Base-by-base conservation (phyloP, 2,113 vertebrate genomes). In the Porphyrio hochstetteri region DNA sequence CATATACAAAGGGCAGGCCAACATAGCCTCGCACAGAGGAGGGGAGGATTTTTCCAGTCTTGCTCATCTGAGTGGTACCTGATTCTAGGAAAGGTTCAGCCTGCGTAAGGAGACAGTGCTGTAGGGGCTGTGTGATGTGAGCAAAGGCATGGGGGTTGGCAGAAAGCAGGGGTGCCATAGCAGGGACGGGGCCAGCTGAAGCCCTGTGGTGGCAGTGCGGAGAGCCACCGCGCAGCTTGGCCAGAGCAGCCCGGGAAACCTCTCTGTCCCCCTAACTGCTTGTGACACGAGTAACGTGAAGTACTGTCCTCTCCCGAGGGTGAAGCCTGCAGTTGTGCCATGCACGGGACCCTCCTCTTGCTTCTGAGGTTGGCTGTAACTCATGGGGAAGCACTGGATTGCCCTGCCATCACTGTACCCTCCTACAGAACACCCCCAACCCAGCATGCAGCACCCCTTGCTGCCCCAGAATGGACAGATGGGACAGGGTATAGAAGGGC, bases 381-480 rank as follows among this genome's bases (percentile, higher is more conserved):
- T 4, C 5, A 0, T 63, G 50, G 35, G 11, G 55, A 55, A 77
- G 53, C 2, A 0, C 42, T 70, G 82, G 31, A 8, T 40, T 80
- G 8, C 16, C 15, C 33, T 11, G 23, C n/a, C 28, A 1, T 85
- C 0, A 0, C 27, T 48, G 35, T 31, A 63, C 4, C 25, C 33
- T 14, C 17, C 21, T 27, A 29, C 18, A 29, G 55, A 35, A 25
- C 64, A 46, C 40, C 33, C 1, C 46, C 52, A 48, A 7, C 16
- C 29, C 0, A 2, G 33, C 24, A 10, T 16, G 1, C 52, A 59
- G 68, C 56, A 27, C 13, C 13, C 13, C 8, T 61, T 7, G 1
- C 59, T 70, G 68, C 36, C 18, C 36, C 0, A 0, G 14, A 80
- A 46, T 67, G 16, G 33, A 14, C 0, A 0, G 9, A 3, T 31